Evolutionary conservation across 2,797 vertebrate species (phyloP), one percentile per base, ranked within the genome.

Genomic region (Selene dorsalis): DNA sequence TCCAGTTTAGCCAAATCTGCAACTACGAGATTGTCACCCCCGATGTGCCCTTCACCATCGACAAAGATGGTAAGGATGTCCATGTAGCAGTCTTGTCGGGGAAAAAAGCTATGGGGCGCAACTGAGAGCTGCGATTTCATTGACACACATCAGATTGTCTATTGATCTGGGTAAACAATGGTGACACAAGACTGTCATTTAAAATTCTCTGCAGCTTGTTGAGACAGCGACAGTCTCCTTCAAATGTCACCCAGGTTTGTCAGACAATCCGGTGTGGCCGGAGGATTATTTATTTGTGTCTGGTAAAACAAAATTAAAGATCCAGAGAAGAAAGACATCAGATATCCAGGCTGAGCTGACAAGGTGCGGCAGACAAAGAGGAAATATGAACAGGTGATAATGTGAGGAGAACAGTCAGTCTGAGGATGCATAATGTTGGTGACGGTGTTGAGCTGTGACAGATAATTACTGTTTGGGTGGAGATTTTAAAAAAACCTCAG

Each of bases 1-100:
- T 98, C 20, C 98, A 99, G 94, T 99, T 98, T 93, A 99, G 98
- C 94, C 98, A 99, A 92, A 98, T 99, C 77, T 99, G 98, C 95
- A 98, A 88, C 93, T 99, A 99, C 0, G 97, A 99, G 87, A 97
- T 99, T 0, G 93, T 99, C 71, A 99, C 97, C 1, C 97, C 98
- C 0, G 97, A 98, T 0, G 96, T 98, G 64, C 98, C 98, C 11
- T 99, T 99, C 76, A 91, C 96, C 0, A 66, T 99, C 0, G 96
- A 99, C 95, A 99, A 99, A 83, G 98, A 99, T 0, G 98, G 98
- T 99, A 87, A 95, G 96, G 62, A 71, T 39, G 32, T 45, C 16
- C 66, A 22, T 26, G 1, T 1, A 3, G 41, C 18, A 12, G 48
- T 48, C 52, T 55, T 47, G 56, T 10, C 16, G 17, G 26, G 32